Conservation (phyloP, 2,888 invertebrate genomes). For the Incurvaria masculella region DNA sequence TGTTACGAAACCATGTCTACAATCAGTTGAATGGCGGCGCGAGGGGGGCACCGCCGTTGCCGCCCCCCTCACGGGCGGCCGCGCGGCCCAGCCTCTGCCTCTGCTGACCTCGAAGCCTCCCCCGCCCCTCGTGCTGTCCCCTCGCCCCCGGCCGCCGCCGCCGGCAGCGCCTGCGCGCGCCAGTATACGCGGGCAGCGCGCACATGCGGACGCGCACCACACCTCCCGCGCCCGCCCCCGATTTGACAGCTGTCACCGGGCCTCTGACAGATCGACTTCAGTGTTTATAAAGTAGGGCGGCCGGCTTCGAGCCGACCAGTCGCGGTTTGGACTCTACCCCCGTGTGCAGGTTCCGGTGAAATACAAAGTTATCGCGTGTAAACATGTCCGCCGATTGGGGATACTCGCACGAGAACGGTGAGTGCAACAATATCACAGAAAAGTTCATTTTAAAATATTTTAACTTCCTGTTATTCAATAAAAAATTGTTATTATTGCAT, state of each 20-base stretch:
- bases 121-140: conserved; percentile 13
- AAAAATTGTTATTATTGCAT: too few species aligned
- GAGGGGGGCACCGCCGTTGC: conserved; percentile 15
- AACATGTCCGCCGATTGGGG: conserved; percentile 57
- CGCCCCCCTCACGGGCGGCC: neutral
- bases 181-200: conserved; percentile 18
- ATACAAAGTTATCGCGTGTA: conserved; percentile 3
- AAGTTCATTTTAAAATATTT: too few species aligned
- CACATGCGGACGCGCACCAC: conserved; percentile 31
- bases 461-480: too few species aligned
- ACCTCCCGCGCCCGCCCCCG: conserved; percentile 27
- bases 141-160: conserved; percentile 24
- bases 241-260: neutral
- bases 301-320: conserved; percentile 36
- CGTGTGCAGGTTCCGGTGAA: neutral
- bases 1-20: too few species aligned
- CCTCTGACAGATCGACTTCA: neutral
- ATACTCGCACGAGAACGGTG: conserved; percentile 59
- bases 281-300: neutral
- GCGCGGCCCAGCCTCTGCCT: neutral
- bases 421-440: too few species aligned
- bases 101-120: neutral
- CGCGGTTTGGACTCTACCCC: neutral
- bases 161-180: conserved; percentile 21
- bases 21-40: conserved; percentile 19